Base-by-base conservation (phyloP, 2,113 vertebrate species). In the Myotis davidii region DNA sequence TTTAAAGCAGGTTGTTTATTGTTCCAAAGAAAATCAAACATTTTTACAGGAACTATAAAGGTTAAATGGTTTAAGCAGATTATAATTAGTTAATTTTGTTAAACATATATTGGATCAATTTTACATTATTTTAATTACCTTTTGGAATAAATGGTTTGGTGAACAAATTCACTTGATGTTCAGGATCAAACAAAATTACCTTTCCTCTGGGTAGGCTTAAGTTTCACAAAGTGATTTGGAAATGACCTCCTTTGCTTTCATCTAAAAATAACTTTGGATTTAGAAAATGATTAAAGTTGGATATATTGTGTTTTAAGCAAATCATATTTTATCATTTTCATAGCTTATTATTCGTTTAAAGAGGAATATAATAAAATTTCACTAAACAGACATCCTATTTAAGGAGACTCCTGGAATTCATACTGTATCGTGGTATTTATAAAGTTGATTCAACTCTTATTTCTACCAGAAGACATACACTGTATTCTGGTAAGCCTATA, bases 101-200 rank as follows among this genome's bases (percentile, higher is more conserved):
- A 96, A 97, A 91, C 97, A 96, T 97, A 97, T 94, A 96, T 79
- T 94, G 90, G 92, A 97, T 97, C 96, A 94, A 97, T 98, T 97
- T 95, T 97, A 93, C 96, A 97, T 97, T 97, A 97, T 98, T 97
- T 97, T 97, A 98, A 98, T 97, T 98, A 97, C 92, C 94, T 97
- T 96, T 97, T 95, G 93, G 95, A 97, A 95, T 92, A 97, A 96
- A 94, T 97, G 97, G 95, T 97, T 97, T 97, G 96, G 96, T 95
- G 97, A 97, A 98, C 96, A 98, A 98, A 98, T 97, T 98, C 97
- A 96, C 96, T 97, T 98, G 91, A 97, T 97, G 95, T 97, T 96
- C 97, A 97, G 93, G 97, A 98, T 98, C 97, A 97, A 98, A 97
- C 98, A 98, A 98, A 98, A 98, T 98, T 97, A 98, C 96, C 98